Evolutionary conservation across 1,140 invertebrate species (phyloP), one percentile per base, ranked within the genome.

Genomic region (Pseudoatta argentina): DNA sequence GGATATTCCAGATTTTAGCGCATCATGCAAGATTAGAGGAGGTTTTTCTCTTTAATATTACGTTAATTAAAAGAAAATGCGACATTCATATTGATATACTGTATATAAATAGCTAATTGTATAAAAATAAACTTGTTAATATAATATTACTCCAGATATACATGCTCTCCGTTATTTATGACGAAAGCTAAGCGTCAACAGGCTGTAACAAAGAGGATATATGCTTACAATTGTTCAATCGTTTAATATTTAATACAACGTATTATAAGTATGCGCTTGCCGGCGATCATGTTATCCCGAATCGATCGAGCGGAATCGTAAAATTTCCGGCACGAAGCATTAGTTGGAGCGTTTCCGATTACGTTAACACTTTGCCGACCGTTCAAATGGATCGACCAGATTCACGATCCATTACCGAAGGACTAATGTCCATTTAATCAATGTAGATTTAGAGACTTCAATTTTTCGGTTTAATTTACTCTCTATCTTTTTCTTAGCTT

Each of bases 71-170:
- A 82, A 39, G 86, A 72, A 88, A 61, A 78, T 71, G 73, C 71
- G 81, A 88, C 61, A 91, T 88, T 91, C 85, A 39, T 86, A 89
- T 87, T 81, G 48, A 88, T 66, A 91, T 89, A 83, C 39, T 90
- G 90, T 92, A 92, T 87, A 91, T 91, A 91, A 81, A 83, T 91
- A 91, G 86, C 34, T 87, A 89, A 91, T 82, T 91, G 90, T 91
- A 91, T 88, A 91, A 89, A 91, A 89, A 88, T 86, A 81, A 90
- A 90, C 81, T 85, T 91, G 76, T 90, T 91, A 89, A 87, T 73
- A 51, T 89, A 83, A 87, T 53, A 44, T 44, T 44, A 89, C 51
- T 73, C 78, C 51, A 53, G 76, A 63, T 76, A 34, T 44, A 87
- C 59, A 76, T 30, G 83, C 59, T 90, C 86, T 81, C 75, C 57